phyloP scores from a whole-genome alignment of 1,140 invertebrate species.

The Cydia amplana region DNA sequence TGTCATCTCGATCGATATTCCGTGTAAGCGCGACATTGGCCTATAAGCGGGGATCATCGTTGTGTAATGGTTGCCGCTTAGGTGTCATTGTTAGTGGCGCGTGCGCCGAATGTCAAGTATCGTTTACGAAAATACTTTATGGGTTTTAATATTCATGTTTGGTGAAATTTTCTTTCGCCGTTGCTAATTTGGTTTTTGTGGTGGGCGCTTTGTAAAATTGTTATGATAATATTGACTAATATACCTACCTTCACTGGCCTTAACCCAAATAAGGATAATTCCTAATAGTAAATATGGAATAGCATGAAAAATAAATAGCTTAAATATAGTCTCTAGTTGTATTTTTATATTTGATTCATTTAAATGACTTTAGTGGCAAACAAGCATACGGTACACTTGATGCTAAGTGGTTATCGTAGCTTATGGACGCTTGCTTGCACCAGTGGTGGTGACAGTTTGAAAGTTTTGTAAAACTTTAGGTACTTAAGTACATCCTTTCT shows the following conservation, averaged over 20 bases:
- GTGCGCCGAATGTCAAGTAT: slow-evolving; percentile 51
- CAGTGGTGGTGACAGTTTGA: no score
- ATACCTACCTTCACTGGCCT: neutral
- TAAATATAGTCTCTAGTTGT: no score
- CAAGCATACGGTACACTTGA: no score
- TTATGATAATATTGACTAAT: slow-evolving; percentile 22
- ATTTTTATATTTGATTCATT: no score
- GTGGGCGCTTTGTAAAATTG: slow-evolving; percentile 34
- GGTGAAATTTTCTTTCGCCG: slow-evolving; percentile 61
- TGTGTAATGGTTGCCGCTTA: slow-evolving; percentile 68
- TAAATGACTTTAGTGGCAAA: no score
- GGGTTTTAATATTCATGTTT: slow-evolving; percentile 70
- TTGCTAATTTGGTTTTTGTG: slow-evolving; percentile 55
- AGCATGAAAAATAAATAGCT: no score
- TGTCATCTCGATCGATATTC: slow-evolving; percentile 72
- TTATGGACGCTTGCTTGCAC: no score
- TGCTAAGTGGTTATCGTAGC: no score
- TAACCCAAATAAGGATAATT: neutral
- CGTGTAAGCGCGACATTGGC: slow-evolving; percentile 70
- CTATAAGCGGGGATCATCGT: slow-evolving; percentile 65
- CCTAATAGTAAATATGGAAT: no score
- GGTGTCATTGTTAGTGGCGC: slow-evolving; percentile 65
- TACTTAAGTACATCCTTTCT: no score
- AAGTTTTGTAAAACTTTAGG: no score
- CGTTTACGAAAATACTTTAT: slow-evolving; percentile 62